These are phyloP conservation scores for Leptogaster cylindrica DNA, from an alignment of 2,888 invertebrate species.

Conservation along the genomic window DNA sequence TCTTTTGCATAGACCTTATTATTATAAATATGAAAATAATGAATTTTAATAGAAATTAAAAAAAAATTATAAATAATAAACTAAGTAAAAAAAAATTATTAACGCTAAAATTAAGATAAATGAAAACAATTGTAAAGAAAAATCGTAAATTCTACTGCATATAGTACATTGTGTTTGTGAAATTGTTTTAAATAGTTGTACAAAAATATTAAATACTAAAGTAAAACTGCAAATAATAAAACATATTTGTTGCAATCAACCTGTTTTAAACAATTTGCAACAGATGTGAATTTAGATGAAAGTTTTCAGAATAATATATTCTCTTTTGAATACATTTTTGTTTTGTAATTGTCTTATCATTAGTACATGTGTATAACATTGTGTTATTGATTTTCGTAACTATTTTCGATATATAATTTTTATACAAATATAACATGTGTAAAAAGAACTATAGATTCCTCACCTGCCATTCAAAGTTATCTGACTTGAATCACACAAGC, in stretches of 20 bases:
- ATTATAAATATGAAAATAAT: slow-evolving; percentile 20
- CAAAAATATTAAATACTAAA: slow-evolving; percentile 4
- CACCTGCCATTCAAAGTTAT: background rate
- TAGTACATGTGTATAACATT: no score
- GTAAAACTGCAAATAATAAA: background rate
- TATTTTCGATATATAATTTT: no score
- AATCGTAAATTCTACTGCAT: slow-evolving; percentile 13
- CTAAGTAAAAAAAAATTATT: slow-evolving; percentile 12
- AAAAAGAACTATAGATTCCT: background rate
- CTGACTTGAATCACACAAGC: background rate
- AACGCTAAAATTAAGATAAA: slow-evolving; percentile 5
- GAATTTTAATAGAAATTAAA: slow-evolving; percentile 17
- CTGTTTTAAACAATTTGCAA: slow-evolving; percentile 2
- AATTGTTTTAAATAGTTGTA: slow-evolving; percentile 33
- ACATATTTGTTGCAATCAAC: slow-evolving; percentile 6
- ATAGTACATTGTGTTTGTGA: slow-evolving; percentile 36
- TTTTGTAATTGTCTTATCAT: no score
- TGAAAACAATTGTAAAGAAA: slow-evolving; percentile 7
- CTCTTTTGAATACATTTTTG: no score
- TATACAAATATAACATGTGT: no score
- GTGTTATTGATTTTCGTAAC: no score
- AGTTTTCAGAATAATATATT: background rate
- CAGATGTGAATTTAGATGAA: background rate
- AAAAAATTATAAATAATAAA: slow-evolving; percentile 28
- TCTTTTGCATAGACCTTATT: slow-evolving; percentile 33